Conservation (phyloP, 2,113 vertebrate genomes). For the Camelus dromedarius region DNA sequence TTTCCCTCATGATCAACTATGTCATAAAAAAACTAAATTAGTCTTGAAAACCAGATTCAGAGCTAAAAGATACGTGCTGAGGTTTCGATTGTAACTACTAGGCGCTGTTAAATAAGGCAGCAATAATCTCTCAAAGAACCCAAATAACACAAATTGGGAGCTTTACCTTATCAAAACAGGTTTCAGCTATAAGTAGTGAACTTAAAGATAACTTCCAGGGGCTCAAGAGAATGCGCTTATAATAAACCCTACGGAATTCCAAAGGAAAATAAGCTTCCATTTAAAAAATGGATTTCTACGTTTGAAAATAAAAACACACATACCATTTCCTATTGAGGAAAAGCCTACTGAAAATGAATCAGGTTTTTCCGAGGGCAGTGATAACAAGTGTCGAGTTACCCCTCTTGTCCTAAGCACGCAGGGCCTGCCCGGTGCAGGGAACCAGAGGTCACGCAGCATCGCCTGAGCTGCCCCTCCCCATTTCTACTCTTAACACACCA, state of each 20-base stretch:
- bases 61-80: slow-evolving; percentile 1
- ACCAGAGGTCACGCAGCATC: not conserved
- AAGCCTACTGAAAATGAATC: not conserved
- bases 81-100: not conserved
- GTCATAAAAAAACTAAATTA: slow-evolving; percentile 8
- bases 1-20: not conserved
- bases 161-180: slow-evolving; percentile 7
- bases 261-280: slow-evolving; percentile 47
- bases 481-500: not conserved
- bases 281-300: slow-evolving; percentile 35
- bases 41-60: slow-evolving; percentile 36
- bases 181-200: not conserved
- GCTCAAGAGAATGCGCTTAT: not conserved
- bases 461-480: too few species aligned
- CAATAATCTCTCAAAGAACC: not conserved
- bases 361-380: slow-evolving; percentile 23
- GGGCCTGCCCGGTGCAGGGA: not conserved
- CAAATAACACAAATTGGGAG: not conserved
- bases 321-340: not conserved
- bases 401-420: not conserved
- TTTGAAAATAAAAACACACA: slow-evolving; percentile 58
- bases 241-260: not conserved
- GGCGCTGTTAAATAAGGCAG: not conserved
- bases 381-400: not conserved
- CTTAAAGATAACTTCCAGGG: slow-evolving; percentile 8